Percentiles rank a stretch among this genome's conserved stretches.
These are phyloP conservation scores for Eupithecia tripunctaria DNA, from an alignment of 2,888 invertebrate genomes.

Conservation along the genomic window DNA sequence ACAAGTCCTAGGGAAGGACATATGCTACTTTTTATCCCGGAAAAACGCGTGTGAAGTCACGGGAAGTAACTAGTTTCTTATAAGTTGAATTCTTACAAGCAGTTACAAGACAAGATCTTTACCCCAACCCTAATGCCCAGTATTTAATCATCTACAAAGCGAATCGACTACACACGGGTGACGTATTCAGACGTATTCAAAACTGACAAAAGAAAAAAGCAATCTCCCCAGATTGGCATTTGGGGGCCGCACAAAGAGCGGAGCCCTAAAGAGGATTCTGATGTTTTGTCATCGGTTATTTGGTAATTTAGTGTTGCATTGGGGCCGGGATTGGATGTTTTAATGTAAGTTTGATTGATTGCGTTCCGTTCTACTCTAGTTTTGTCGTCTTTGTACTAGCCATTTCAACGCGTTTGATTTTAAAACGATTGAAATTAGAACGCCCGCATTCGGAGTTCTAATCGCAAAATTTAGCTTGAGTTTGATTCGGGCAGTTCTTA, in stretches of 20 bases:
- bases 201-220: conserved; percentile 84
- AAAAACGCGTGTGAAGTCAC: no score
- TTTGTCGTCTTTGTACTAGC: conserved; percentile 6
- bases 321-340: conserved; percentile 76
- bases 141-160: conserved; percentile 83
- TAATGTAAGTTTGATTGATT: conserved; percentile 74
- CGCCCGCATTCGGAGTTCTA: conserved; percentile 43
- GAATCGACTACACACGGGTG: conserved; percentile 54
- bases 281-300: conserved; percentile 78
- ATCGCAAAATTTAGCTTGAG: not conserved
- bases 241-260: conserved; percentile 74
- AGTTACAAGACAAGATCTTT: not conserved
- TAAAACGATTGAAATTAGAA: not conserved
- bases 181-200: conserved; percentile 77
- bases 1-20: no score
- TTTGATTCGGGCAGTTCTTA: not conserved
- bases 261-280: conserved; percentile 46
- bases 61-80: no score
- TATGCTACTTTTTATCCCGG: no score
- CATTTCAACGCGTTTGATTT: conserved; percentile 8
- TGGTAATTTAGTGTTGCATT: conserved; percentile 82
- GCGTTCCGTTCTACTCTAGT: conserved; percentile 55
- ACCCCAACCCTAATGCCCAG: conserved; percentile 56
- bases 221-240: conserved; percentile 83
- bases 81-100: not conserved